Evolutionary conservation across 1,140 invertebrate genomes (phyloP).

Genomic region (Pogonomyrmex barbatus): DNA sequence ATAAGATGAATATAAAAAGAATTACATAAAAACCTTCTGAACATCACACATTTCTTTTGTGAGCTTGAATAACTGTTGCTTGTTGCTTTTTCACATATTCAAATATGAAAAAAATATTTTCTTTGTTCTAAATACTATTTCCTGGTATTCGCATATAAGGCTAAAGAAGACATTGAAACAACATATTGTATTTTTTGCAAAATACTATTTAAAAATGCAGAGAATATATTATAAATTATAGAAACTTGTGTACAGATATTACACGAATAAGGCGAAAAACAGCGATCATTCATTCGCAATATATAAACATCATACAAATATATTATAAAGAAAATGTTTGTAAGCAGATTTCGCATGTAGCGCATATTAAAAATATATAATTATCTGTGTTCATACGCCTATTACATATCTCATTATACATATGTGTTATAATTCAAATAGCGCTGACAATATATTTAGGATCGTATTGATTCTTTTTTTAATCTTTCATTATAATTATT

Average conservation of each 20-base stretch:
- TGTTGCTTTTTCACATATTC: neutral
- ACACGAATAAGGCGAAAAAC: constrained; percentile 74
- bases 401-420: constrained; percentile 56
- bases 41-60: neutral
- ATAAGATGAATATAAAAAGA: neutral
- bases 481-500: constrained; percentile 60
- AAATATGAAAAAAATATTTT: neutral
- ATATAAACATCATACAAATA: constrained; percentile 81
- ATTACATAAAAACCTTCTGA: neutral
- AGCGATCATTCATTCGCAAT: constrained; percentile 78
- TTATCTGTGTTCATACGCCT: constrained; percentile 68
- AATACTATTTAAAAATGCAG: constrained; percentile 77
- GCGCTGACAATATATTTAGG: constrained; percentile 66
- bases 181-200: constrained; percentile 34
- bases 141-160: neutral
- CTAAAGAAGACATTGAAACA: neutral
- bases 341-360: constrained; percentile 77
- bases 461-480: constrained; percentile 60
- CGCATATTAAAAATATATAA: constrained; percentile 81
- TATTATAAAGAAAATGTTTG: constrained; percentile 78
- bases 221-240: constrained; percentile 74
- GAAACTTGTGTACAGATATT: constrained; percentile 75
- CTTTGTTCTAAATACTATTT: neutral
- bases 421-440: constrained; percentile 72
- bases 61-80: neutral